Evolutionary conservation across 2,888 invertebrate genomes (phyloP).

Genomic region (Dyspetes luteomarginatus): DNA sequence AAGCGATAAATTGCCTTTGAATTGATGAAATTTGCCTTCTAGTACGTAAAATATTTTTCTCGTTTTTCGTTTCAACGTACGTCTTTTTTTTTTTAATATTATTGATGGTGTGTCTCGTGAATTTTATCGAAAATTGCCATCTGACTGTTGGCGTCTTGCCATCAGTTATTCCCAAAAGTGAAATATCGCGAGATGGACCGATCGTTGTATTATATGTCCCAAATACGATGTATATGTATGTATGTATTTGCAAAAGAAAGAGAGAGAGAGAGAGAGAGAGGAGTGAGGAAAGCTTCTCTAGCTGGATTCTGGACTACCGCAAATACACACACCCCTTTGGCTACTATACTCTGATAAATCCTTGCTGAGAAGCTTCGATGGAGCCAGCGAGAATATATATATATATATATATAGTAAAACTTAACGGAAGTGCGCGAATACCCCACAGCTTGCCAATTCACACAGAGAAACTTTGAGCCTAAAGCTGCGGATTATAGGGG

Average conservation of each 20-base stretch:
- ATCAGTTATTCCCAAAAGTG: slow-evolving; percentile 31
- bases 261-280: background rate
- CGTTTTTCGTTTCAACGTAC: background rate
- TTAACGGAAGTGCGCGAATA: slow-evolving; percentile 22
- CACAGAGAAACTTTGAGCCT: slow-evolving; percentile 45
- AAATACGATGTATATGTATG: background rate
- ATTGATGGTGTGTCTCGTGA: slow-evolving; percentile 5
- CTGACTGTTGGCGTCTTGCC: slow-evolving; percentile 26
- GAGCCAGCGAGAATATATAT: slow-evolving; percentile 1
- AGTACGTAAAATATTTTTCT: background rate
- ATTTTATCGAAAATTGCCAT: slow-evolving; percentile 38
- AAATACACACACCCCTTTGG: slow-evolving; percentile 19
- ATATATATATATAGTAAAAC: background rate
- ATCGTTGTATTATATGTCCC: background rate
- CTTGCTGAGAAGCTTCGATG: slow-evolving; percentile 37
- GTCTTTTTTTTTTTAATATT: slow-evolving; percentile 2
- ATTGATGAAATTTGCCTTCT: background rate
- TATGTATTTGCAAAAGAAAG: background rate
- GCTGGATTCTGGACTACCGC: slow-evolving; percentile 27
- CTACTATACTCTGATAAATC: slow-evolving; percentile 46
- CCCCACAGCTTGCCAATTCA: slow-evolving; percentile 14
- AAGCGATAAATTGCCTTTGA: background rate
- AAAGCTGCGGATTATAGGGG: slow-evolving; percentile 54
- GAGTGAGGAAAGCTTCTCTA: background rate
- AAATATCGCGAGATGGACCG: slow-evolving; percentile 28